Percentiles rank a stretch among this genome's conserved stretches.
These are phyloP conservation scores for Schizaphis graminum DNA, from an alignment of 2,888 invertebrate species.

Conservation along the genomic window DNA sequence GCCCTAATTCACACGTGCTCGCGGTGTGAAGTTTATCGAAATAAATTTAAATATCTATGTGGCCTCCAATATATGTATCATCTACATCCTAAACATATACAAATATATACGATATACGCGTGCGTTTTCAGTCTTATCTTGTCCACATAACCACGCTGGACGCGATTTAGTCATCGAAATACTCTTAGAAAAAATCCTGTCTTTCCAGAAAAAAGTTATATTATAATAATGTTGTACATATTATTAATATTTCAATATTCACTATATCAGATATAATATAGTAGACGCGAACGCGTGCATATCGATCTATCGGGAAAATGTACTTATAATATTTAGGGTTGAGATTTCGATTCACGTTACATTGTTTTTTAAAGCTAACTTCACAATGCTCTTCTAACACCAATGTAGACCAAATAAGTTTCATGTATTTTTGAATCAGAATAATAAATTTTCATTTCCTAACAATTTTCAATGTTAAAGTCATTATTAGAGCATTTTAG, in stretches of 20 bases:
- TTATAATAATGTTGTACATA: neutral
- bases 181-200: neutral
- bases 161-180: neutral
- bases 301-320: neutral
- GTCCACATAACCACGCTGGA: neutral
- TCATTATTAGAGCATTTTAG: no score
- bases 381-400: no score
- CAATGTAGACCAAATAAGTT: no score
- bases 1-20: slow-evolving; percentile 17
- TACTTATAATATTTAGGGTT: neutral
- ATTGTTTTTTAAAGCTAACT: no score
- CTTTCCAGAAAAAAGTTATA: neutral
- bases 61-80: neutral
- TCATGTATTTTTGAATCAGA: no score
- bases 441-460: no score
- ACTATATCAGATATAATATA: neutral
- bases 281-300: neutral
- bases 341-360: no score
- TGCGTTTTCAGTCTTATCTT: neutral
- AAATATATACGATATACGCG: neutral
- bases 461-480: no score
- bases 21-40: neutral
- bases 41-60: neutral
- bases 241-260: neutral
- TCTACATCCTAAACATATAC: neutral